These are phyloP conservation scores for Sturnira hondurensis DNA, from an alignment of 2,113 vertebrate genomes.

Conservation along the genomic window DNA sequence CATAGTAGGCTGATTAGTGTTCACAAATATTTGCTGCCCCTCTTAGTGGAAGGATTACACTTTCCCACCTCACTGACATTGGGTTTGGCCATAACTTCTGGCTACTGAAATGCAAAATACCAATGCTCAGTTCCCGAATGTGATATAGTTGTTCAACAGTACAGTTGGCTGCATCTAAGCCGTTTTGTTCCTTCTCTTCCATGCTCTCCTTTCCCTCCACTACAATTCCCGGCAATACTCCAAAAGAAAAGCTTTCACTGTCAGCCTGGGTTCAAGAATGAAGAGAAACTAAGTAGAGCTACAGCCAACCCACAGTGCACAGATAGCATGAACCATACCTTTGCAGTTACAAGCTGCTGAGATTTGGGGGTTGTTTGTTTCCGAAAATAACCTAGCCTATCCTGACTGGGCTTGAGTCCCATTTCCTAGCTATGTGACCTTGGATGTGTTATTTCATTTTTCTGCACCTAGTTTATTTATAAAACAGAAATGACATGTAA, in stretches of 20 bases:
- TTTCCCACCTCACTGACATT: not conserved
- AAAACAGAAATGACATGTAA: not conserved
- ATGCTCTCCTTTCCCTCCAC: not conserved
- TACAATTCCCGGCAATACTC: not conserved
- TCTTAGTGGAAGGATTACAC: not conserved
- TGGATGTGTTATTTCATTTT: not conserved
- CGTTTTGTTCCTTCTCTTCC: not conserved
- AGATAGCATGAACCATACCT: fast-evolving
- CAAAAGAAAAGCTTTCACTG: not conserved
- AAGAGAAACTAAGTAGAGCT: not conserved
- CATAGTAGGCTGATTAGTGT: not conserved
- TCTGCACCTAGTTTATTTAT: not conserved
- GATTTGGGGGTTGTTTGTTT: not conserved
- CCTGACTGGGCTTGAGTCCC: too few species aligned
- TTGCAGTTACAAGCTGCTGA: not conserved
- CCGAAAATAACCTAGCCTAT: not conserved
- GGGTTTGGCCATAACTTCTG: not conserved
- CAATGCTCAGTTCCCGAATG: not conserved
- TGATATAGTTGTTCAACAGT: not conserved
- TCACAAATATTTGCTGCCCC: not conserved
- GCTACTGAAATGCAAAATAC: not conserved
- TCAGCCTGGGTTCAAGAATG: not conserved
- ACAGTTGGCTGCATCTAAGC: not conserved
- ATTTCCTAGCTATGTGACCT: not conserved
- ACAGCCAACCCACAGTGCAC: not conserved